Conservation (phyloP, 2,797 vertebrate genomes). For the Sebastes elongatus region DNA sequence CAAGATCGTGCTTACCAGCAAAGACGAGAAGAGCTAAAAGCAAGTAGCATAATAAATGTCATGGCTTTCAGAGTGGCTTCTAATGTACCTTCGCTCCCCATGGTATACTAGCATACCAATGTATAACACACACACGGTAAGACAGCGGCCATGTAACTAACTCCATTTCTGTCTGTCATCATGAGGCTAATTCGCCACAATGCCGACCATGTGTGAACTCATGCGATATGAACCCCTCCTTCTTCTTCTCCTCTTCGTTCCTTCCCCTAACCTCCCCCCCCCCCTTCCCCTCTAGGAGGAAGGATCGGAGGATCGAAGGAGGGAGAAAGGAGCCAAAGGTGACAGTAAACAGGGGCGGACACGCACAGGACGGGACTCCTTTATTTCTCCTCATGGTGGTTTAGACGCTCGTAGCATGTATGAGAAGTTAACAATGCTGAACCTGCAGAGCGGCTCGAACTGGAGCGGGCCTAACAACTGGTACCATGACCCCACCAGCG, state of each 20-base stretch:
- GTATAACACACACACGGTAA: conserved; percentile 74
- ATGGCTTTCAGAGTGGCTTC: conserved; percentile 68
- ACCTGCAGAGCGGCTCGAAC: conserved; percentile 86
- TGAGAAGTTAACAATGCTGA: conserved; percentile 90
- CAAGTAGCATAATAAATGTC: conserved; percentile 74
- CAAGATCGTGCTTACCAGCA: conserved; percentile 32
- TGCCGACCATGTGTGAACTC: conserved; percentile 81
- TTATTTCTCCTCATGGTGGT: conserved; percentile 68
- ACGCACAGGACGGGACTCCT: conserved; percentile 37
- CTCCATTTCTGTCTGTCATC: conserved; percentile 80
- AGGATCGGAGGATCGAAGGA: conserved; percentile 43
- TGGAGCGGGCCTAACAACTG: conserved; percentile 88
- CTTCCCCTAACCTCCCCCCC: neutral
- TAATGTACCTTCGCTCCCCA: conserved; percentile 72
- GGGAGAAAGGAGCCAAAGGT: conserved; percentile 57
- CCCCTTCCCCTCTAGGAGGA: conserved; percentile 18
- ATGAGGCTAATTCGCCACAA: conserved; percentile 81
- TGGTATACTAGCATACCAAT: conserved; percentile 72
- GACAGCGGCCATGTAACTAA: conserved; percentile 75
- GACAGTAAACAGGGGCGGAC: conserved; percentile 47
- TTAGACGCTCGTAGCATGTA: conserved; percentile 79
- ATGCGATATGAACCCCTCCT: conserved; percentile 75
- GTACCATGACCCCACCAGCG: conserved; percentile 85
- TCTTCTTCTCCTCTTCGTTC: conserved; percentile 1
- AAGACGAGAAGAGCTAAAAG: conserved; percentile 57